phyloP scores from a whole-genome alignment of 2,113 vertebrate species.

The Barnardius zonarius region DNA sequence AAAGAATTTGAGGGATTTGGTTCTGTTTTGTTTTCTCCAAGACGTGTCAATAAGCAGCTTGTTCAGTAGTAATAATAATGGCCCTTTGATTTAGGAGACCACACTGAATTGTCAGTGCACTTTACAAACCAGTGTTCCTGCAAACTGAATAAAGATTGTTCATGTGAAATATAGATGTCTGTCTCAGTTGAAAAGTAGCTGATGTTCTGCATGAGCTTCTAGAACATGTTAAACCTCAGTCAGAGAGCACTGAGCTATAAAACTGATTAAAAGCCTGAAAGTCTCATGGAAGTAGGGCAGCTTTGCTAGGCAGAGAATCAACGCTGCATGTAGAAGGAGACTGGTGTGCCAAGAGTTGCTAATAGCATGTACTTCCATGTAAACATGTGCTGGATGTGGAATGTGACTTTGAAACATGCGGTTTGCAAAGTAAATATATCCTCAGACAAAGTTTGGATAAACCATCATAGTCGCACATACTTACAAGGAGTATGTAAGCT shows the following conservation, averaged over 20 bases:
- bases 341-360: background rate
- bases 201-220: background rate
- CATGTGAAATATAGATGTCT: background rate
- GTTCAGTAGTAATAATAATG: background rate
- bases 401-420: background rate
- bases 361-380: background rate
- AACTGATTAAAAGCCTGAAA: background rate
- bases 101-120: background rate
- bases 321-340: background rate
- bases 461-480: background rate
- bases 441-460: background rate
- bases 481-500: background rate
- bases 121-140: background rate
- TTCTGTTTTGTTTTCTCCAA: background rate
- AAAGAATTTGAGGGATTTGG: background rate
- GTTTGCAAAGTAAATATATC: background rate
- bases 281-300: background rate
- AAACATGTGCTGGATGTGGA: background rate
- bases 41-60: background rate
- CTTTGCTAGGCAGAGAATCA: accelerated
- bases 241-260: background rate
- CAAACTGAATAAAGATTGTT: background rate
- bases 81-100: background rate
- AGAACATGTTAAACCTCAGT: background rate
- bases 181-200: background rate